A percentile compares a stretch with the other conserved stretches of the same genome.
Conservation (phyloP, 2,113 vertebrate genomes). For the Leptocoma aspasia region DNA sequence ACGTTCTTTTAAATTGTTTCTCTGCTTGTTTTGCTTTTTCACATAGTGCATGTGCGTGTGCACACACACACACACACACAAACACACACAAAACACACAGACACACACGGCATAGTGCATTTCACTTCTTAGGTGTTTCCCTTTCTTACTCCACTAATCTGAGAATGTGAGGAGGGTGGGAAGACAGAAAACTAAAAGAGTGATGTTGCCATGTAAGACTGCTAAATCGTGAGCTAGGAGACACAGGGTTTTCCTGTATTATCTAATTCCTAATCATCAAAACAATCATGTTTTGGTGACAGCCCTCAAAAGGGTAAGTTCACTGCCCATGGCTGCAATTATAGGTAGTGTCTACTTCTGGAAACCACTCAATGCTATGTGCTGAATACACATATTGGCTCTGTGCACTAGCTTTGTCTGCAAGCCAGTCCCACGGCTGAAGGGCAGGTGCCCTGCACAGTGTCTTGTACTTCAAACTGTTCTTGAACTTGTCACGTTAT, state of each 20-base stretch:
- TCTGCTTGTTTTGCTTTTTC: background rate
- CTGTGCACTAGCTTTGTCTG: background rate
- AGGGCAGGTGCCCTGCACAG: background rate
- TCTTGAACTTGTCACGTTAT: background rate
- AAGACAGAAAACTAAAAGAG: background rate
- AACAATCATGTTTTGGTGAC: background rate
- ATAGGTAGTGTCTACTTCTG: background rate
- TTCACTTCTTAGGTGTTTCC: background rate
- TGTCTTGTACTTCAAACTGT: background rate
- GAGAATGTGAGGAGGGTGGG: background rate
- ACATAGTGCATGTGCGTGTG: rapidly evolving
- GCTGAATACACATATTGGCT: background rate
- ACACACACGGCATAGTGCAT: rapidly evolving
- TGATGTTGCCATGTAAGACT: background rate
- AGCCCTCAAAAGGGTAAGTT: background rate
- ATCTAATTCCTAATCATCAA: too few relatives aligned
- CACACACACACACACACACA: too few relatives aligned
- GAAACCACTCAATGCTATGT: background rate
- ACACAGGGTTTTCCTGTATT: rapidly evolving
- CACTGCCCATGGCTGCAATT: background rate
- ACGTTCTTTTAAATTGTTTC: background rate
- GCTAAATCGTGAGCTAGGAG: background rate
- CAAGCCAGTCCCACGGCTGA: background rate
- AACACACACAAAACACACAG: background rate
- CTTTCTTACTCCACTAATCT: background rate